Base-by-base conservation (phyloP, 2,888 invertebrate species). In the Rhagonycha lutea region DNA sequence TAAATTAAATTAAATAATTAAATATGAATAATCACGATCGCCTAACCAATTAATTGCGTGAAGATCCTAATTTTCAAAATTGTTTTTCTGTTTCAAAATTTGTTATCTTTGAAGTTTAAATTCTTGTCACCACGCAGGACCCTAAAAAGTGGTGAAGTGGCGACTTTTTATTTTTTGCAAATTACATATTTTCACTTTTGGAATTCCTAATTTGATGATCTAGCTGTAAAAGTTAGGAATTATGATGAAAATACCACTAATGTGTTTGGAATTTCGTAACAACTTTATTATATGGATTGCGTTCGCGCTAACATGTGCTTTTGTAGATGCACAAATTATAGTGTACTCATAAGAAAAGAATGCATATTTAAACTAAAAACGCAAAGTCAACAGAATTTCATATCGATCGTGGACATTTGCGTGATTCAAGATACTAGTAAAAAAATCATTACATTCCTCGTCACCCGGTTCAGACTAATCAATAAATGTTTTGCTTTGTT, bases 391-490 rank as follows among this genome's bases (percentile, higher is more conserved):
- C n/a, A 73, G 72, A 76, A 76, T 76, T 74, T 77, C 67, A 62
- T 78, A 79, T 79, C 67, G 78, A 79, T 79, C 73, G 72, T 61
- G 68, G 73, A 72, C 72, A 74, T 76, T 77, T 67, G 78, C 73
- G 74, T 80, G 80, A 80, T 80, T 80, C 80, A 79, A 76, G 70
- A 74, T 68, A 76, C 24, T 74, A 70, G 14, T 77, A 68, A 73
- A 70, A 78, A 79, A 79, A 79, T 79, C 78, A 72, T 80, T 76
- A 80, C 80, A 80, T 80, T 80, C 80, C 75, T 77, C 62, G 74
- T 80, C 71, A 80, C 79, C 78, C 79, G 79, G 77, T 77, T 80
- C 80, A 80, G 78, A 72, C 78, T 32, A 74, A 79, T 80, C 80
- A 73, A 80, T 80, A 80, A 77, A 80, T 80, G 76, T 78, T 79